phyloP scores from a whole-genome alignment of 1,140 invertebrate species.

The Goniozus legneri region DNA sequence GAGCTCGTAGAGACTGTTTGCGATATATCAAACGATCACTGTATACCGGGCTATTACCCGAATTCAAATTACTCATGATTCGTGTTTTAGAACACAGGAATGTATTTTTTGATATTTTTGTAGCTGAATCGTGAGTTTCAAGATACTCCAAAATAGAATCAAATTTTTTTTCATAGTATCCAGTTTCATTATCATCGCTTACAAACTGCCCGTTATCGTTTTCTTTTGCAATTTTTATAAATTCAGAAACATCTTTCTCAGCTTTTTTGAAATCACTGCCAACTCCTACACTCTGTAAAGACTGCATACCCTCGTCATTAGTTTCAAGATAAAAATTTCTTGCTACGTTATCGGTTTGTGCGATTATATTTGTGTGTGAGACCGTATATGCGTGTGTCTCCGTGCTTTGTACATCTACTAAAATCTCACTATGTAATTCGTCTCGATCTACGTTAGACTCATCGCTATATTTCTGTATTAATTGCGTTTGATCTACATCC shows the following conservation, averaged over 20 bases:
- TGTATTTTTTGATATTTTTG: background rate
- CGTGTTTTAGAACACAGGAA: background rate
- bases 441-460: conserved; percentile 1
- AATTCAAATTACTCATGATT: conserved; percentile 24
- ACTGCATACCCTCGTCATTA: no score
- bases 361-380: no score
- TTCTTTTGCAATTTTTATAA: no score
- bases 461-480: conserved; percentile 18
- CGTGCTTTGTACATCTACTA: conserved; percentile 25
- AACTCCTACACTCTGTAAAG: no score
- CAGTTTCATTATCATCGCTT: no score
- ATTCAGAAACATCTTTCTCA: no score
- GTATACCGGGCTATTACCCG: conserved; percentile 34
- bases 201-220: no score
- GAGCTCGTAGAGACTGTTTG: conserved; percentile 26
- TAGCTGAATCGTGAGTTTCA: background rate
- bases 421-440: conserved; percentile 10
- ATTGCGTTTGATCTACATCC: conserved; percentile 34
- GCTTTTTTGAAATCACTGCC: no score
- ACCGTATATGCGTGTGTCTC: conserved; percentile 47
- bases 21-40: conserved; percentile 40
- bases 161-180: background rate
- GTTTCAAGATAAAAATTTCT: no score
- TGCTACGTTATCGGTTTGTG: no score
- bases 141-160: background rate